These are phyloP conservation scores for Trilocha varians DNA, from an alignment of 2,888 invertebrate genomes.

Conservation along the genomic window DNA sequence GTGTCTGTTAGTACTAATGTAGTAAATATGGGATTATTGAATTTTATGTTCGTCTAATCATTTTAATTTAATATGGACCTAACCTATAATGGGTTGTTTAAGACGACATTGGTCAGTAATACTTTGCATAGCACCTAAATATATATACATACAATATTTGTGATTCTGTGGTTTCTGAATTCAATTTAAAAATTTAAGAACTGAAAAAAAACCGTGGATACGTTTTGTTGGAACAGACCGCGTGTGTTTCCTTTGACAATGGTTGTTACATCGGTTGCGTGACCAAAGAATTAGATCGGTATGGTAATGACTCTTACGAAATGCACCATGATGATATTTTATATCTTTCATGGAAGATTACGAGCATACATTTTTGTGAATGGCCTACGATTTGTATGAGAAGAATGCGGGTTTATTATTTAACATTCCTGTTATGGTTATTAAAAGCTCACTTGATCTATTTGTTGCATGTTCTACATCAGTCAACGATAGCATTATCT, in stretches of 20 bases:
- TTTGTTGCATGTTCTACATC: not conserved
- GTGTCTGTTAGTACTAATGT: no score
- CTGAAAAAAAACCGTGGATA: no score
- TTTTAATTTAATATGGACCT: no score
- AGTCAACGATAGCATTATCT: not conserved
- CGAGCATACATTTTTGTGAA: conserved; percentile 5
- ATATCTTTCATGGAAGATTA: conserved; percentile 1
- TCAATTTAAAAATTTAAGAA: no score
- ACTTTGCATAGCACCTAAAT: no score
- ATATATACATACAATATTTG: no score
- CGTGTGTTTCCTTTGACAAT: not conserved
- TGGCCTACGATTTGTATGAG: not conserved
- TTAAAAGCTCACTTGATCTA: not conserved
- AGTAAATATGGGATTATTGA: no score
- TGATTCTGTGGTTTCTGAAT: no score
- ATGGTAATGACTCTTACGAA: not conserved
- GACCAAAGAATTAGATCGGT: not conserved
- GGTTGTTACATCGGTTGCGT: not conserved
- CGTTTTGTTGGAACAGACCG: not conserved
- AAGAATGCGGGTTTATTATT: conserved; percentile 8
- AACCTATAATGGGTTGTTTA: no score
- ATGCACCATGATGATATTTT: not conserved
- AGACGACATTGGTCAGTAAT: no score
- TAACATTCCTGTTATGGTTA: not conserved
- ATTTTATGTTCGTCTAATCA: no score